phyloP scores from a whole-genome alignment of 2,888 invertebrate species.

The Mythimna impura region DNA sequence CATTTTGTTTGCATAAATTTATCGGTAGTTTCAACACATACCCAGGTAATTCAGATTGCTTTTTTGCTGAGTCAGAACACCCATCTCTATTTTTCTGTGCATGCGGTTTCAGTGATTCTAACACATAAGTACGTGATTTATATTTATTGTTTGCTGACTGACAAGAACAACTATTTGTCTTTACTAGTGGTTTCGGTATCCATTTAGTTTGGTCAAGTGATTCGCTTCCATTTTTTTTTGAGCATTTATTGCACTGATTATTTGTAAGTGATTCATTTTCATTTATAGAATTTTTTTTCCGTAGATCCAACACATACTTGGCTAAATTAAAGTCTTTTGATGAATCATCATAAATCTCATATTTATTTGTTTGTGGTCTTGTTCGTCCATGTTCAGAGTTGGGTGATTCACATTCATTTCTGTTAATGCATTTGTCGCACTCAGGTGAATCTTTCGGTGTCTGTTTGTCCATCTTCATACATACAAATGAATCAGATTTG shows the following conservation, averaged over 20 bases:
- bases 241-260: too few species aligned
- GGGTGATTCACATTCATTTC: not conserved
- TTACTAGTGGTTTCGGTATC: not conserved
- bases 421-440: not conserved
- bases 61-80: not conserved
- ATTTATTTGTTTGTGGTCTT: not conserved
- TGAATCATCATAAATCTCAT: not conserved
- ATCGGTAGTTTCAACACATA: not conserved
- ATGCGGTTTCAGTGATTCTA: not conserved
- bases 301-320: not conserved
- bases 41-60: not conserved
- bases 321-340: not conserved
- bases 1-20: not conserved
- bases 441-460: not conserved
- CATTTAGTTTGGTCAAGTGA: too few species aligned
- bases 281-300: constrained; percentile 1
- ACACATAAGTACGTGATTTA: not conserved
- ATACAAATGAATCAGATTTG: constrained; percentile 1
- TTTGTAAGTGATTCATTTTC: not conserved
- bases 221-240: too few species aligned
- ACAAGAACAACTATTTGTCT: not conserved
- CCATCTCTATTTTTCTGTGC: not conserved
- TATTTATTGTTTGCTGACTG: not conserved
- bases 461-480: not conserved
- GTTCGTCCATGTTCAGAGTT: not conserved